phyloP scores from a whole-genome alignment of 2,888 invertebrate genomes.

The Lasius fuliginosus region DNA sequence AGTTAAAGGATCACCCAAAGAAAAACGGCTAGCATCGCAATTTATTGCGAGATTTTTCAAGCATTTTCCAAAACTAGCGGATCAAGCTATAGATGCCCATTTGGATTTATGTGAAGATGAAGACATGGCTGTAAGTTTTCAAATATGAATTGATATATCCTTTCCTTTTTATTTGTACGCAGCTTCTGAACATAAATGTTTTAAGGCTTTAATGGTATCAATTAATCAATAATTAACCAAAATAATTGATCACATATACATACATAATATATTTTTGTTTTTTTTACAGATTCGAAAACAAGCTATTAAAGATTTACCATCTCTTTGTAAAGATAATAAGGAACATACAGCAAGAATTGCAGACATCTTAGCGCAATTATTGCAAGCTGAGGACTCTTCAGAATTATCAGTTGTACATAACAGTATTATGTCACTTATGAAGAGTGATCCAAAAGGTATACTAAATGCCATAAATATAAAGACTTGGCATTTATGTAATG shows the following conservation, averaged over 20 bases:
- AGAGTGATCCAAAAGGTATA: constrained; percentile 90
- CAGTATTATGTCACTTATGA: constrained; percentile 93
- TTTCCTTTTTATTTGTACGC: background rate
- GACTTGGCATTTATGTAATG: background rate
- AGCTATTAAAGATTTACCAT: constrained; percentile 96
- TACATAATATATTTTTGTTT: constrained; percentile 53
- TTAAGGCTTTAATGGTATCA: background rate
- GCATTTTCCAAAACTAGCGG: constrained; percentile 94
- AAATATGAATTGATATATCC: background rate
- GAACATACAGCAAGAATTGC: constrained; percentile 95
- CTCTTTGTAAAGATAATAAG: constrained; percentile 94
- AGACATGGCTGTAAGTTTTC: constrained; percentile 92
- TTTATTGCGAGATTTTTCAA: constrained; percentile 98
- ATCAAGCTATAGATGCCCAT: constrained; percentile 95
- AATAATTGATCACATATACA: background rate
- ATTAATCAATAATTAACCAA: background rate
- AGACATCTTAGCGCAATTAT: constrained; percentile 96
- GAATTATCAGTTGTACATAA: constrained; percentile 95
- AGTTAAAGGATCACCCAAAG: constrained; percentile 95
- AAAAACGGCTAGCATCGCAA: constrained; percentile 97
- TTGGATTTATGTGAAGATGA: constrained; percentile 98
- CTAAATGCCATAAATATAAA: background rate
- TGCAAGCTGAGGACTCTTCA: constrained; percentile 94
- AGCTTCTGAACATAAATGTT: background rate
- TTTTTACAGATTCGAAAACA: constrained; percentile 94